phyloP scores from a whole-genome alignment of 2,888 invertebrate species.

The Cristatella mucedo region DNA sequence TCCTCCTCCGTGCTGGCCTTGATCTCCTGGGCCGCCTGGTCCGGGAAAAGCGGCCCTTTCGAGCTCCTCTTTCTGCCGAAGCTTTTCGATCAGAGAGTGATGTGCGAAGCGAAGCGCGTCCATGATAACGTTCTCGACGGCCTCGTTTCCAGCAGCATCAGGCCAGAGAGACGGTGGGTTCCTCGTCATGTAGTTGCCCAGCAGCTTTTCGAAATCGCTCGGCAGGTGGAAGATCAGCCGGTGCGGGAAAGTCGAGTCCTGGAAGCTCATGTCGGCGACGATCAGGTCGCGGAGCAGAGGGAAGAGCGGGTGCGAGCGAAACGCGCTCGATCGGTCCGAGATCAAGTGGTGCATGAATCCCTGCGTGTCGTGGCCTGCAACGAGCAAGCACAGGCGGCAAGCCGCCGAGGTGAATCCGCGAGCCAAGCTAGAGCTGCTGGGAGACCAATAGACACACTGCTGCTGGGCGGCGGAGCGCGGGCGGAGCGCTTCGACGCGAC shows the following conservation, averaged over 20 bases:
- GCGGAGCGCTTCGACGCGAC: too few species aligned
- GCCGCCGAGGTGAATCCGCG: too few species aligned
- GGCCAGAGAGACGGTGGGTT: too few species aligned
- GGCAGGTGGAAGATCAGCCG: conserved; percentile 32
- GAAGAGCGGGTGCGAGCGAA: conserved; percentile 34
- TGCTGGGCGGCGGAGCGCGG: too few species aligned
- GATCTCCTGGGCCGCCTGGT: too few species aligned
- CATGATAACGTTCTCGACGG: conserved; percentile 34
- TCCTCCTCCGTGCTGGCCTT: too few species aligned
- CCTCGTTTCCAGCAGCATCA: conserved; percentile 27
- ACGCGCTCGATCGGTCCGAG: conserved; percentile 29
- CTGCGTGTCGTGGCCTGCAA: too few species aligned
- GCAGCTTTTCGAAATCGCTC: conserved; percentile 30
- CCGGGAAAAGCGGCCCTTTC: too few species aligned
- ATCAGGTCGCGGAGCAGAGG: conserved; percentile 33
- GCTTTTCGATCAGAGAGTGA: conserved; percentile 32
- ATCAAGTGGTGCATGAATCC: conserved; percentile 33
- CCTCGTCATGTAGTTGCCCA: conserved; percentile 32
- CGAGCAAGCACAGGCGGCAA: too few species aligned
- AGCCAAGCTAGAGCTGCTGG: too few species aligned
- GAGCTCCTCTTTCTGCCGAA: too few species aligned
- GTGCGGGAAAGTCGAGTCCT: conserved; percentile 32
- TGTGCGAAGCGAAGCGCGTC: conserved; percentile 34
- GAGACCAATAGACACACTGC: too few species aligned
- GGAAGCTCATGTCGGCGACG: conserved; percentile 37